Evolutionary conservation across 1,140 invertebrate species (phyloP).

Genomic region (Drosophila rufa): DNA sequence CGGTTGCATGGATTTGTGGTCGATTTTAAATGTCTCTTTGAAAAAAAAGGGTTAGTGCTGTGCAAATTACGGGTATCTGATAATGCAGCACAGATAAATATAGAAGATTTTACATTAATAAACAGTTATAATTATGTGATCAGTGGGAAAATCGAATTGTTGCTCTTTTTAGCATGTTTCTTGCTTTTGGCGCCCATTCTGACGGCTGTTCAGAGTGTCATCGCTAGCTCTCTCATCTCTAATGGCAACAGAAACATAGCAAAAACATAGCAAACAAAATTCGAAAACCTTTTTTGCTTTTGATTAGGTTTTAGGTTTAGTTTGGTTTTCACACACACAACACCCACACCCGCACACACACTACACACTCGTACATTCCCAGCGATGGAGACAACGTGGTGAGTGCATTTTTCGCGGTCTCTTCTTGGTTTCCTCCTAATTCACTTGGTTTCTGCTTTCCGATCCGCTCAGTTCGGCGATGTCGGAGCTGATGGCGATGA

Average conservation of each 20-base stretch:
- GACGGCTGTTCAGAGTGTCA: background rate
- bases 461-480: background rate
- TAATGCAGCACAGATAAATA: too few species aligned
- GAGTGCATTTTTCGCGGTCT: background rate
- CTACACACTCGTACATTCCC: background rate
- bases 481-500: slow-evolving; percentile 10
- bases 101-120: background rate
- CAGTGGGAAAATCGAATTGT: rapidly evolving
- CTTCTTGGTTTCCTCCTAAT: background rate
- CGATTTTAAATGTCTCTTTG: background rate
- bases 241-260: slow-evolving; percentile 37
- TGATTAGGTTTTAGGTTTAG: slow-evolving; percentile 7
- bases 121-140: background rate
- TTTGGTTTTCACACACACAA: background rate
- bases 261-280: slow-evolving; percentile 10
- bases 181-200: slow-evolving; percentile 8
- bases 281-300: background rate
- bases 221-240: slow-evolving; percentile 32
- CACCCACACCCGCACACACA: background rate
- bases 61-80: background rate
- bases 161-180: background rate
- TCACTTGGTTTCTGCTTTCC: background rate
- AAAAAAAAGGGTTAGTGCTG: background rate
- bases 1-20: too few species aligned
- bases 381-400: slow-evolving; percentile 8